A percentile compares a stretch with the other conserved stretches of the same genome.
Conservation (phyloP, 2,797 vertebrate species). For the Thaleichthys pacificus region DNA sequence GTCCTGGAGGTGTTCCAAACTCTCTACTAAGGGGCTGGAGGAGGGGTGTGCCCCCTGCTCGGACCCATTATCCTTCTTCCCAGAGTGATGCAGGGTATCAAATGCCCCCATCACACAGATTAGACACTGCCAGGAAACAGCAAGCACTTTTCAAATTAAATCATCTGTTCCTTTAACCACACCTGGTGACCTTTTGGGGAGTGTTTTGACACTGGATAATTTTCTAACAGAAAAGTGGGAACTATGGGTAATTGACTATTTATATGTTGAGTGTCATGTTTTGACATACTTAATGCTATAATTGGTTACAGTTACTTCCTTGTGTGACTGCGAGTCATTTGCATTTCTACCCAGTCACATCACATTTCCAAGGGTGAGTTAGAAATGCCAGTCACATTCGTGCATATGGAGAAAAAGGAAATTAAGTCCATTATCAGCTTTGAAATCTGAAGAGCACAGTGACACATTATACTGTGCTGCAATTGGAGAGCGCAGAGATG, state of each 20-base stretch:
- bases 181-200: conserved; percentile 9
- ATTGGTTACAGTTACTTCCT: neutral
- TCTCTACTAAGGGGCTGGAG: conserved; percentile 8
- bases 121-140: conserved; percentile 28
- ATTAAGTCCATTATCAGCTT: conserved; percentile 34
- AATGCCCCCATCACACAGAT: conserved; percentile 27
- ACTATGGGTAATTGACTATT: neutral
- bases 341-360: conserved; percentile 19
- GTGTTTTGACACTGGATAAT: neutral
- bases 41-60: conserved; percentile 18
- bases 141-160: conserved; percentile 21
- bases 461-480: conserved; percentile 16
- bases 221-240: neutral
- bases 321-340: conserved; percentile 12
- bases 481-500: conserved; percentile 10
- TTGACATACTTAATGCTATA: neutral
- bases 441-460: conserved; percentile 22
- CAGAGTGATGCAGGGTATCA: conserved; percentile 34
- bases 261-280: neutral
- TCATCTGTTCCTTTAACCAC: conserved; percentile 28
- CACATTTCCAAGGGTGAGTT: conserved; percentile 22
- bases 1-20: conserved; percentile 5
- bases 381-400: conserved; percentile 18
- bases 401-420: conserved; percentile 27
- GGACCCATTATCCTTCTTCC: conserved; percentile 28